Percentiles rank a stretch among this genome's conserved stretches.
Evolutionary conservation across 1,140 invertebrate genomes (phyloP).

Genomic region (Diabrotica virgifera): DNA sequence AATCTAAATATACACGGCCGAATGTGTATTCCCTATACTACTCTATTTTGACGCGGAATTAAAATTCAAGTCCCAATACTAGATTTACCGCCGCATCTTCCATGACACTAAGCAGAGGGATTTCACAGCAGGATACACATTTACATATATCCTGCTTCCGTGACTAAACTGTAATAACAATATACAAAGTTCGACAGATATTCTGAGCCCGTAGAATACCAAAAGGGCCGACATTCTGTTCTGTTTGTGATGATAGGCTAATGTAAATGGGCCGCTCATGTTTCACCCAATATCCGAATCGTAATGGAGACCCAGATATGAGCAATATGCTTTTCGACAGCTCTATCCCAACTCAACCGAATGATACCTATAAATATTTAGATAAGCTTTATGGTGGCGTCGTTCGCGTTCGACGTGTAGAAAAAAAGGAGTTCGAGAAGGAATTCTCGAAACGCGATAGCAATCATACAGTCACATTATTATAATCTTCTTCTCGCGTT

Average conservation of each 20-base stretch:
- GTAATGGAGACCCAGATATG: not conserved
- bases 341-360: not conserved
- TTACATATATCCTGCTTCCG: conserved; percentile 2
- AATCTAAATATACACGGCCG: no score
- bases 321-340: not conserved
- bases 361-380: not conserved
- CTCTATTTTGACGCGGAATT: not conserved
- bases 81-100: not conserved
- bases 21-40: no score
- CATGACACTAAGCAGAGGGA: not conserved
- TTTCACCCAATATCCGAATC: conserved; percentile 2
- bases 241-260: not conserved
- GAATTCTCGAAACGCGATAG: no score
- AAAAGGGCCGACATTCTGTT: not conserved
- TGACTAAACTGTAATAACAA: conserved; percentile 3
- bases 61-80: conserved; percentile 1
- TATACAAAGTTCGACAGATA: conserved; percentile 2
- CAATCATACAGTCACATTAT: no score
- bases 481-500: no score
- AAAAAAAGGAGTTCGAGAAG: no score
- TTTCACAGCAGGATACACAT: conserved; percentile 2
- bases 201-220: not conserved
- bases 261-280: conserved; percentile 1
- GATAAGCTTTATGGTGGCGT: not conserved
- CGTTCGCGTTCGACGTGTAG: no score